A percentile compares a stretch with the other conserved stretches of the same genome.
phyloP scores from a whole-genome alignment of 2,113 vertebrate genomes.

The Crotalus horridus region DNA sequence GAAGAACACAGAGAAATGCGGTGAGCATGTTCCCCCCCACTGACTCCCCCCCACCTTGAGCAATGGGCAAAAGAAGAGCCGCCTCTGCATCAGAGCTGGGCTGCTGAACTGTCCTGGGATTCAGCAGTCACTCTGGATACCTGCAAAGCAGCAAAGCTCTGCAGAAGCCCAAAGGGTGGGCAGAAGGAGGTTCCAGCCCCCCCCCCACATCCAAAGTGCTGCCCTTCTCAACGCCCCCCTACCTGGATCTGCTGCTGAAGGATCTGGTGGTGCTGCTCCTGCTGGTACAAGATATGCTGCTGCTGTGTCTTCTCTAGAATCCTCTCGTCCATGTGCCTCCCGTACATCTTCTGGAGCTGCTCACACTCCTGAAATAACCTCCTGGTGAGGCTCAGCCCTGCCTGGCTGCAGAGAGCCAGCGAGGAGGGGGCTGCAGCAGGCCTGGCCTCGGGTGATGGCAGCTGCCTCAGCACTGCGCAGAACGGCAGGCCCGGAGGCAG shows the following conservation, averaged over 20 bases:
- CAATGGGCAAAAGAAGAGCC: rapidly evolving
- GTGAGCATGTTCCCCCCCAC: background rate
- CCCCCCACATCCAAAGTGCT: no score
- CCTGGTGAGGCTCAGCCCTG: background rate
- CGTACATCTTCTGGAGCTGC: conserved; percentile 97
- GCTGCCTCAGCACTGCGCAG: background rate
- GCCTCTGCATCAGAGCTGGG: background rate
- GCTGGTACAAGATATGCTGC: conserved; percentile 96
- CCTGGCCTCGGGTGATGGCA: background rate
- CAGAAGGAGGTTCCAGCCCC: background rate
- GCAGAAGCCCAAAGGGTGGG: background rate
- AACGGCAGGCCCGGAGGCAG: no score
- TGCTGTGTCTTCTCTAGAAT: conserved; percentile 96
- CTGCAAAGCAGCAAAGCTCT: background rate
- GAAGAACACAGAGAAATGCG: conserved; percentile 26
- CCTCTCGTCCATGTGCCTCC: conserved; percentile 86
- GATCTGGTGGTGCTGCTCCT: conserved; percentile 90
- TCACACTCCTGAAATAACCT: conserved; percentile 84
- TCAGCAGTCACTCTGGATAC: background rate
- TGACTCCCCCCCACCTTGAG: background rate
- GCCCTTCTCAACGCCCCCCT: background rate
- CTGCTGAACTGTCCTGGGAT: no score
- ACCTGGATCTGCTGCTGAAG: conserved; percentile 94
- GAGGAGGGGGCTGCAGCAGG: background rate
- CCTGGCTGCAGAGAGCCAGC: background rate